Conservation (phyloP, 2,888 invertebrate species). For the Euclidia mi region DNA sequence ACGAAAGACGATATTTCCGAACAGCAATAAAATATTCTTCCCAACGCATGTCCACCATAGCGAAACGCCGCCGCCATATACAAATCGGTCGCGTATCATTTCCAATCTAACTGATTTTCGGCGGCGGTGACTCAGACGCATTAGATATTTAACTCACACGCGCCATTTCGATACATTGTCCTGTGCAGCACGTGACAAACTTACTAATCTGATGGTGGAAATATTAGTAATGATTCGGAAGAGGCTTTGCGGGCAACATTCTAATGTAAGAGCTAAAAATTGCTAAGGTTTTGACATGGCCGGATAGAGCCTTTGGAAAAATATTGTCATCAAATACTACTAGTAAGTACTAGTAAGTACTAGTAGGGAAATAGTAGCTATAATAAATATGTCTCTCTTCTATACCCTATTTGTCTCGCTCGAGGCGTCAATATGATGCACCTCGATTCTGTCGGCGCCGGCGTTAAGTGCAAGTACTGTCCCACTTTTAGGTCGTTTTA, state of each 20-base stretch:
- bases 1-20: background rate
- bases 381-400: no score
- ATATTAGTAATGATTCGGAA: constrained; percentile 28
- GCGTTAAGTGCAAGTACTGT: no score
- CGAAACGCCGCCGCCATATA: constrained; percentile 31
- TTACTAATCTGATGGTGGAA: constrained; percentile 47
- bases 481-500: no score
- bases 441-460: no score
- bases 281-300: no score
- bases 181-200: constrained; percentile 43
- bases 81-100: constrained; percentile 41
- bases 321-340: no score
- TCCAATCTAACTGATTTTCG: constrained; percentile 49
- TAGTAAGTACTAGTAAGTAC: no score
- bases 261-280: no score
- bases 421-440: no score
- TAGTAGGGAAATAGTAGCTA: no score
- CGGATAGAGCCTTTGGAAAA: no score
- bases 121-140: constrained; percentile 46
- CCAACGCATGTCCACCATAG: constrained; percentile 23
- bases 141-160: constrained; percentile 48
- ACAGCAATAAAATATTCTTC: background rate
- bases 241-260: constrained; percentile 36
- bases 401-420: no score
- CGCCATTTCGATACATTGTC: constrained; percentile 42